These are phyloP conservation scores for Serrognathus titanus DNA, from an alignment of 2,888 invertebrate species.

Conservation along the genomic window DNA sequence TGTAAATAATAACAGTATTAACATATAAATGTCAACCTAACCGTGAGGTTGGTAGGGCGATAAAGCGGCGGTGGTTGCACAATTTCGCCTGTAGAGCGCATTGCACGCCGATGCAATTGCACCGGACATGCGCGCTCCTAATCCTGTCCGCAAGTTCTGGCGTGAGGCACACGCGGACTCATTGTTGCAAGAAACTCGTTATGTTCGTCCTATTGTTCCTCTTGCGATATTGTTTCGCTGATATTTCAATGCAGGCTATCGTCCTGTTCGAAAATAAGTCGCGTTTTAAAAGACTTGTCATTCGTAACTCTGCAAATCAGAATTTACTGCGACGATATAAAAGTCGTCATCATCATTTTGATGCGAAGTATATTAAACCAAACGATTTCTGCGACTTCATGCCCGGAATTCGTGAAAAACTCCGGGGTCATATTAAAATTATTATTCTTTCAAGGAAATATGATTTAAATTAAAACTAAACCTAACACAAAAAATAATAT, in stretches of 20 bases:
- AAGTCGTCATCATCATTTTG: too few species aligned
- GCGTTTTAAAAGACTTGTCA: slow-evolving; percentile 3
- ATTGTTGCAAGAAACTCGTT: slow-evolving; percentile 2
- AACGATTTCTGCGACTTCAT: too few species aligned
- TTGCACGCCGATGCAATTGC: slow-evolving; percentile 45
- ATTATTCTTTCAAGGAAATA: too few species aligned
- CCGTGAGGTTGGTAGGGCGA: slow-evolving; percentile 42
- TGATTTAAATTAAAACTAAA: too few species aligned
- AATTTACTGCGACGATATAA: too few species aligned
- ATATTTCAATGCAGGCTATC: not conserved
- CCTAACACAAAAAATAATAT: too few species aligned
- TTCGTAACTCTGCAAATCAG: too few species aligned
- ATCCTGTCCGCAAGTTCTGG: slow-evolving; percentile 25
- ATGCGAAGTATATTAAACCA: too few species aligned
- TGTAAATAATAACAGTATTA: slow-evolving; percentile 42
- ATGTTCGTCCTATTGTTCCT: not conserved
- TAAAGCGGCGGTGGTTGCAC: slow-evolving; percentile 53
- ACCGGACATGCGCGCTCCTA: slow-evolving; percentile 21
- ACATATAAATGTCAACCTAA: slow-evolving; percentile 47
- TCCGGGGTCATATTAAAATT: too few species aligned
- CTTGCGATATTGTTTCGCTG: slow-evolving; percentile 1
- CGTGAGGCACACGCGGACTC: slow-evolving; percentile 21
- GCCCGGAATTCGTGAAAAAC: too few species aligned
- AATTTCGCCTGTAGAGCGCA: slow-evolving; percentile 50
- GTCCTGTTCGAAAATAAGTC: too few species aligned